Evolutionary conservation across 2,888 invertebrate genomes (phyloP), one percentile per base, ranked within the genome.

Genomic region (Nasonia oneida): DNA sequence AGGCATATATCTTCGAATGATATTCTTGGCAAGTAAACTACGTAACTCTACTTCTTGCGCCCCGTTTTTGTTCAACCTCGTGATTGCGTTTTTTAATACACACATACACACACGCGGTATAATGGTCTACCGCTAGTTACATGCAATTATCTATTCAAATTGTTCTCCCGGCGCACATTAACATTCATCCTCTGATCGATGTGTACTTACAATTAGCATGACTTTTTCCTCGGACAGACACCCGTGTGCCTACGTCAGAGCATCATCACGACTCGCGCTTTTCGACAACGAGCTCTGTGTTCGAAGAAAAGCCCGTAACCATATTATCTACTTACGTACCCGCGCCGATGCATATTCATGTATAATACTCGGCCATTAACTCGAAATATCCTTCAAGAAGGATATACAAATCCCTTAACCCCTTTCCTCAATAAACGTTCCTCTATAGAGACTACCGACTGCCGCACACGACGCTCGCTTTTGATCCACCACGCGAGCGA

Each of bases 81-180:
- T 37, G 10, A 37, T 80, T 70, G 23, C 37, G 53, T 15, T 37
- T 57, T 71, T 81, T 73, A 3, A 37, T 37, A 37, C 4, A 37
- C 37, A 18, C 37, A 37, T 37, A 37, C 4, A 37, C 37, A 18
- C 29, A n/a, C 53, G n/a, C 15, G 37, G 12, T n/a, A 53, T 80
- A 61, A 15, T 81, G n/a, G 23, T 33, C 73, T 47, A 29, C 10
- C 6, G 47, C 50, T n/a, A 37, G 15, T 37, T 42, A 53, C 57
- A 61, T 33, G 39, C 39, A 42, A 74, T 47, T 57, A 74, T 12
- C 29, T 61, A 81, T 73, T 81, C 29, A 73, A 73, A 29, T 71
- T 18, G 18, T 18, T 53, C 53, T 53, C 29, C 29, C 53, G 1
- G 53, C 53, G 53, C 53, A 18, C 15, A 53, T 47, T 47, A 47